These are phyloP conservation scores for Leptogaster cylindrica DNA, from an alignment of 2,888 invertebrate genomes.

Conservation along the genomic window DNA sequence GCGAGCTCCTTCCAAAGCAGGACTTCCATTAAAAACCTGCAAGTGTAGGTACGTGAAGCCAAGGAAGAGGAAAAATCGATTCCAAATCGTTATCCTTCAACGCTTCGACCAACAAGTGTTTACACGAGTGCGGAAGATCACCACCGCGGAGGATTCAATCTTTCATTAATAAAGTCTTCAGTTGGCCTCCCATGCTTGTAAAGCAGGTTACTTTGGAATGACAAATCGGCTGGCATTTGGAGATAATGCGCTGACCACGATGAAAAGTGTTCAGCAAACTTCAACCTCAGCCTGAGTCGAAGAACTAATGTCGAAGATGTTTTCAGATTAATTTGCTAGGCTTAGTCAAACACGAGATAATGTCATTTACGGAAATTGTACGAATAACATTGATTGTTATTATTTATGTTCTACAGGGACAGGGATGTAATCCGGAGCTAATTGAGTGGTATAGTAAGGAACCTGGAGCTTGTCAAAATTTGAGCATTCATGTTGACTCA, in stretches of 20 bases:
- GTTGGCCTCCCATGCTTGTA: neutral
- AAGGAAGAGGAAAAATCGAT: slow-evolving; percentile 3
- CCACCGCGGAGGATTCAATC: slow-evolving; percentile 16
- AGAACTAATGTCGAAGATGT: neutral
- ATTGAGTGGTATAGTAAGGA: too few species aligned
- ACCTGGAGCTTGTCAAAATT: too few species aligned
- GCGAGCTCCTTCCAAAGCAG: too few species aligned
- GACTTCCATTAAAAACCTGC: too few species aligned
- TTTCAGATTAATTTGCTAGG: slow-evolving; percentile 31
- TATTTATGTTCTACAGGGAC: neutral
- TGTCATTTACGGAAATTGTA: slow-evolving; percentile 22
- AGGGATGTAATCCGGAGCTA: slow-evolving; percentile 14
- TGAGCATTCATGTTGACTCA: too few species aligned
- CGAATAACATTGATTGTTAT: slow-evolving; percentile 17
- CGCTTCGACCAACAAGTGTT: neutral
- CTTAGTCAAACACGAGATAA: slow-evolving; percentile 26
- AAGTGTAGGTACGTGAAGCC: slow-evolving; percentile 29
- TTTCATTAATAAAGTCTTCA: slow-evolving; percentile 31
- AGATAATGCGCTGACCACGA: slow-evolving; percentile 32
- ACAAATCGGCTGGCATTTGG: slow-evolving; percentile 26
- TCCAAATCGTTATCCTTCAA: neutral
- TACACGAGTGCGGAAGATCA: too few species aligned
- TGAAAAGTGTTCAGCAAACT: slow-evolving; percentile 15
- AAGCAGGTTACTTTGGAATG: slow-evolving; percentile 28
- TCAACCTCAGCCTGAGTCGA: neutral